These are phyloP conservation scores for Leucophenga varia DNA, from an alignment of 1,140 invertebrate genomes.

Conservation along the genomic window DNA sequence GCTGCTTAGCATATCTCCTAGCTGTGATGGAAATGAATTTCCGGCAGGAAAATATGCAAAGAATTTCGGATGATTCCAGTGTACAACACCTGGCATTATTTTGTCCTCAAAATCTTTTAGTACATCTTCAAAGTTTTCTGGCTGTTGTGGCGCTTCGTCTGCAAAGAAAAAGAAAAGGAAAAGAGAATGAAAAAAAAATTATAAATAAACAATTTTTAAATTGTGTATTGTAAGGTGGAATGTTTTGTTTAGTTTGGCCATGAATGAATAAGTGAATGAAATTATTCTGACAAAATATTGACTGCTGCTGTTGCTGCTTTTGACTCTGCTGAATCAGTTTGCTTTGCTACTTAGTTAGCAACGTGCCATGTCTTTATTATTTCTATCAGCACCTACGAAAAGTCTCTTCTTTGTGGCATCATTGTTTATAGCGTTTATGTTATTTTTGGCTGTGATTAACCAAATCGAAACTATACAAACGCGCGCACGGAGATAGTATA, in stretches of 20 bases:
- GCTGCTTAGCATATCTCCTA: conserved; percentile 91
- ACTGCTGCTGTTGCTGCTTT: no score
- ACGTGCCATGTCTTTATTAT: conserved; percentile 1
- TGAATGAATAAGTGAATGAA: no score
- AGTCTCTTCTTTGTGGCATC: conserved; percentile 12
- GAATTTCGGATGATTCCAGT: conserved; percentile 96
- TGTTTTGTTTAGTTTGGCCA: no score
- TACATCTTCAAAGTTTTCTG: conserved; percentile 83
- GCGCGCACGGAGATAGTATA: no score
- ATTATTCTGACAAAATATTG: no score
- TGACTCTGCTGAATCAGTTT: no score
- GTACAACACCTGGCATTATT: conserved; percentile 93
- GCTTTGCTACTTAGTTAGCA: not conserved
- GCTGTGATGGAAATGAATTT: conserved; percentile 90
- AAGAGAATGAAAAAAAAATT: conserved; percentile 3
- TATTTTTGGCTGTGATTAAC: conserved; percentile 43
- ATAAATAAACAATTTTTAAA: conserved; percentile 21
- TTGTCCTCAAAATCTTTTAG: conserved; percentile 86
- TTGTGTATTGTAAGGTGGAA: no score
- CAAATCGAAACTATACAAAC: no score
- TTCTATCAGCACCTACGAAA: conserved; percentile 42
- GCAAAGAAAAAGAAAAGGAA: conserved; percentile 54
- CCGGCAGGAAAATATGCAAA: conserved; percentile 96
- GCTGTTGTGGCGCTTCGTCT: conserved; percentile 72
- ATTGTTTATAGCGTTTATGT: conserved; percentile 41